Base-by-base conservation (phyloP, 2,888 invertebrate genomes). In the Abrostola triplasia region DNA sequence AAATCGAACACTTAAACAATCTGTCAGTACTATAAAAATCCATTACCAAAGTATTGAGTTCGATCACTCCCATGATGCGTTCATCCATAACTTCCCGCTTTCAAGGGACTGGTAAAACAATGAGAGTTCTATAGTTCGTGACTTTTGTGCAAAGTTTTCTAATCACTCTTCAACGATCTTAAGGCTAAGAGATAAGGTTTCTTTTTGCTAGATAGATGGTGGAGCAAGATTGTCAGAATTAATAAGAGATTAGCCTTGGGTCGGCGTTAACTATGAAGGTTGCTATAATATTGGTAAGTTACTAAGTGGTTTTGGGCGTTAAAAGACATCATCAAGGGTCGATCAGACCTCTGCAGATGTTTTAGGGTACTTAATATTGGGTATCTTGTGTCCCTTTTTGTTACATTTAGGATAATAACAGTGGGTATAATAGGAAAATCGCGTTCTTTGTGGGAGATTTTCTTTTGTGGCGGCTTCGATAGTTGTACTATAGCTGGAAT, bases 181-280 rank as follows among this genome's bases (percentile, higher is more conserved):
- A 56, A 0, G 0, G 0, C 5, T 0, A 6, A 0, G 24, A 4
- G 0, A 4, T 51, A 81, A 55, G 58, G 58, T 49, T n/a, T 0
- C 12, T 51, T 61, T 53, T 81, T 6, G n/a, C 12, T 63, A 63
- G 62, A 0, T 0, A 0, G 1, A 0, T 7, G 12, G 7, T 59
- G 53, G 6, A 0, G 2, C 59, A 73, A 70, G 44, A 73, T 71
- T 63, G 80, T 64, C 41, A 60, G 76, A 77, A 80, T 80, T 82
- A 82, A 82, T 80, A 80, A 81, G 82, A 77, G 80, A 80, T 82
- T 80, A 82, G 80, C 66, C 70, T 80, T 68, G 76, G 76, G 78
- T 73, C 67, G 66, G 72, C 69, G 78, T 80, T 76, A 72, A 76
- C 77, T 75, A 67, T 72, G 64, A 79, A 73, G 77, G 77, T 72